Conservation (phyloP, 2,888 invertebrate species). For the Coelogynopora nodosa region DNA sequence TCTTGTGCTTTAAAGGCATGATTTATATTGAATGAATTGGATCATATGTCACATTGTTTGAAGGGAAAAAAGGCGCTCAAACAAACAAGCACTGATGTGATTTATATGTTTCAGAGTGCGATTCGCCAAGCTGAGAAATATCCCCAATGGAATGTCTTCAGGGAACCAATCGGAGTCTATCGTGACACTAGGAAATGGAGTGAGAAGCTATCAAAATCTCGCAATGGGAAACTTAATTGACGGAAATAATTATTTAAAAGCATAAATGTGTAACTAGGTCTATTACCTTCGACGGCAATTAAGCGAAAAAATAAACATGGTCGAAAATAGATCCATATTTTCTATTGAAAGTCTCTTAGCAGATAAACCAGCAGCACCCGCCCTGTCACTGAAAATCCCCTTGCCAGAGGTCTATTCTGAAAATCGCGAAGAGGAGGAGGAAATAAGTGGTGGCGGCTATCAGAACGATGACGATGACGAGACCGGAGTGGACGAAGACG, state of each 20-base stretch:
- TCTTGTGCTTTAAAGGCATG: not conserved
- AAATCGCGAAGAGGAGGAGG: not conserved
- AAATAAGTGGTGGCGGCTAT: not conserved
- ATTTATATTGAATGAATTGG: not conserved
- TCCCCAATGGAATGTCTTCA: not conserved
- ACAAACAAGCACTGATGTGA: not conserved
- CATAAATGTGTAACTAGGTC: not conserved
- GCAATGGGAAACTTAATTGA: not conserved
- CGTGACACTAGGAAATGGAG: not conserved
- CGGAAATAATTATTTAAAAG: not conserved
- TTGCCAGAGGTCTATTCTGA: not conserved
- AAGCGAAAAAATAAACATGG: not conserved
- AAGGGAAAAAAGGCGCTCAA: not conserved
- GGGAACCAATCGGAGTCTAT: not conserved
- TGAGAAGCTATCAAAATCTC: not conserved
- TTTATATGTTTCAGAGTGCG: not conserved
- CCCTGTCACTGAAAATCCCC: not conserved
- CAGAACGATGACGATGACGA: not conserved
- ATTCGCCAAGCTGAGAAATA: not conserved
- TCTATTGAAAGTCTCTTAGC: constrained; percentile 20
- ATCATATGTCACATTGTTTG: not conserved
- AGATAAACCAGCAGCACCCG: not conserved
- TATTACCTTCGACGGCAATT: not conserved
- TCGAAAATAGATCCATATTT: not conserved
- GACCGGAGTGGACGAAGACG: not conserved